phyloP scores from a whole-genome alignment of 1,140 invertebrate genomes.

The Gryllus bimaculatus region DNA sequence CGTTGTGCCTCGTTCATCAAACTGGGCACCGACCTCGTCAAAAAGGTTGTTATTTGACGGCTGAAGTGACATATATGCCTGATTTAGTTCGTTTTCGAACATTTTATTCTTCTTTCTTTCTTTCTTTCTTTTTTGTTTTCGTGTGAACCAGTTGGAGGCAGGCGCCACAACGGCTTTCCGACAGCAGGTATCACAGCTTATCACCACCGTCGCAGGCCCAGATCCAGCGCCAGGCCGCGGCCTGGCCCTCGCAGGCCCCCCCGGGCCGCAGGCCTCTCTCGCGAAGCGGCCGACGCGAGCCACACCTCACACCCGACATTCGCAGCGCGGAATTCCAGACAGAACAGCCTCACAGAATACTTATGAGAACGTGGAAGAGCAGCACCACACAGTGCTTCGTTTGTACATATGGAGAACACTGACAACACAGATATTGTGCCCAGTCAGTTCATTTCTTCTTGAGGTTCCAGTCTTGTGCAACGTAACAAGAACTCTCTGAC shows the following conservation, averaged over 20 bases:
- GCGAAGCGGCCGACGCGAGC: too few relatives aligned
- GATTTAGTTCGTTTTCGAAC: too few relatives aligned
- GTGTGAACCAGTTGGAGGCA: not conserved
- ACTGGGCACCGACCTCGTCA: not conserved
- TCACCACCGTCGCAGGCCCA: not conserved
- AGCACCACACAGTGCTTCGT: not conserved
- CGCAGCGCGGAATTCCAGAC: not conserved
- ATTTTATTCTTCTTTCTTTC: too few relatives aligned
- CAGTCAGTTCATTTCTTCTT: constrained; percentile 4
- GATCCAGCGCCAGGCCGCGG: not conserved
- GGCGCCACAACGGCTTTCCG: not conserved
- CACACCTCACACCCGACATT: not conserved
- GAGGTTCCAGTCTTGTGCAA: constrained; percentile 3
- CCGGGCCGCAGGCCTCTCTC: too few relatives aligned
- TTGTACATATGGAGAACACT: constrained; percentile 1
- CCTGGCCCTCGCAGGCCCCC: too few relatives aligned
- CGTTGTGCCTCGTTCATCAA: not conserved
- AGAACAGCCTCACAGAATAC: not conserved
- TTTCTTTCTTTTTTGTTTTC: too few relatives aligned
- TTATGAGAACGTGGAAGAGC: not conserved
- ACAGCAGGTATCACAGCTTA: not conserved
- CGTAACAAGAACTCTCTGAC: not conserved
- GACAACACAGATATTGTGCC: not conserved
- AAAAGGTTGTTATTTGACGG: not conserved
- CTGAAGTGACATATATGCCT: not conserved